Evolutionary conservation across 2,113 vertebrate genomes (phyloP), one percentile per base, ranked within the genome.

Genomic region (Zingel zingel): DNA sequence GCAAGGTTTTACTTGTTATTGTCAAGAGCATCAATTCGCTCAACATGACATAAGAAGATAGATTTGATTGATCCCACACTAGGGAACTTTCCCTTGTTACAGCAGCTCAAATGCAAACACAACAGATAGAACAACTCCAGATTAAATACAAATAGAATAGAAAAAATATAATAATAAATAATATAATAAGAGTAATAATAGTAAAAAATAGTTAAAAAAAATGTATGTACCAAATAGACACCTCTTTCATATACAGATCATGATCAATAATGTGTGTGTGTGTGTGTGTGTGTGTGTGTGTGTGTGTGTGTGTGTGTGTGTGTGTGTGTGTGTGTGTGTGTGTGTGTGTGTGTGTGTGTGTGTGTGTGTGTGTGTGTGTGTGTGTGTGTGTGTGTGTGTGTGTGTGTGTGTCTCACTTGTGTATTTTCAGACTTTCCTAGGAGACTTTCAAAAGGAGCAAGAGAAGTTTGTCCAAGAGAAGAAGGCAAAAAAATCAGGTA

Each of bases 381-480:
- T 8, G 14, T 58, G 25, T 45, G 21, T 64, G 33, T 62, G 7
- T 62, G 59, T 39, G 18, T 63, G 9, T 54, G 4, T 59, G 3
- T n/a, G 0, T 75, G 14, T 59, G 15, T 74, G 2, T 27, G 18
- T 15, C 1, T 36, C 39, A 62, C 45, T 47, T 85, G 5, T 27
- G 81, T 86, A 82, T 87, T 88, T 62, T 79, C 81, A 99, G 98
- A 99, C 97, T 1, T 98, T 99, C 90, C 94, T 99, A 57, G 98
- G 98, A 88, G 98, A 99, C 85, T 99, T 99, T 91, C 97, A 99
- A 68, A 99, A 99, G 84, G 98, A 99, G 74, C 98, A 99, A 86
- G 95, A 99, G 81, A 99, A 97, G 91, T 99, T 99, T 96, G 96
- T 99, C 33, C 96, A 97, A 65, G 97, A 99, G 82, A 98, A 99